Percentiles rank a stretch among this genome's conserved stretches.
These are phyloP conservation scores for Balearica regulorum DNA, from an alignment of 2,797 vertebrate genomes.

Conservation along the genomic window DNA sequence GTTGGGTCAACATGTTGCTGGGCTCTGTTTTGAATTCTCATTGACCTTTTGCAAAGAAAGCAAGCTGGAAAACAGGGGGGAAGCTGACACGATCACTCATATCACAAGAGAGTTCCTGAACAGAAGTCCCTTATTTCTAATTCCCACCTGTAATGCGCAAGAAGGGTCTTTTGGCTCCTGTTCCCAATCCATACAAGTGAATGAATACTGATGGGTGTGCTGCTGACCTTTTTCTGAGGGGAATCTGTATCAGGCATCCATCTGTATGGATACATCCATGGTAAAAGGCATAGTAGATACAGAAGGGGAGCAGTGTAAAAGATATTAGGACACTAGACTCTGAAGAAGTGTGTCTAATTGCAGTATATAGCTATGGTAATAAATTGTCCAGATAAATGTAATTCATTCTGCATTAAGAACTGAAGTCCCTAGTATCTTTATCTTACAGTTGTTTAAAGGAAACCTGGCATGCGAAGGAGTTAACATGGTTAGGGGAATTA, in stretches of 20 bases:
- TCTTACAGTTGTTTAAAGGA: not conserved
- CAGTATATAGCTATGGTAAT: not conserved
- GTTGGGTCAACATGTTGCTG: not conserved
- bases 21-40: not conserved
- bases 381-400: not conserved
- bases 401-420: not conserved
- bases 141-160: not conserved
- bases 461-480: not conserved
- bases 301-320: not conserved
- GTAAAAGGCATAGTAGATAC: not conserved
- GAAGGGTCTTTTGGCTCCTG: not conserved
- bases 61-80: not conserved
- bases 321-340: not conserved
- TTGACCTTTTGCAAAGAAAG: not conserved
- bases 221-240: not conserved
- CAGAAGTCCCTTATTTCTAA: not conserved
- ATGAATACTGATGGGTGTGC: not conserved
- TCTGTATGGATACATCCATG: not conserved
- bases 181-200: not conserved
- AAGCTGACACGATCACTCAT: not conserved
- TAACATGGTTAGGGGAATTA: constrained; percentile 25
- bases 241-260: not conserved
- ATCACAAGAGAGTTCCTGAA: not conserved
- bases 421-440: not conserved
- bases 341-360: not conserved